These are phyloP conservation scores for Grus americana DNA, from an alignment of 2,113 vertebrate species.

Conservation along the genomic window DNA sequence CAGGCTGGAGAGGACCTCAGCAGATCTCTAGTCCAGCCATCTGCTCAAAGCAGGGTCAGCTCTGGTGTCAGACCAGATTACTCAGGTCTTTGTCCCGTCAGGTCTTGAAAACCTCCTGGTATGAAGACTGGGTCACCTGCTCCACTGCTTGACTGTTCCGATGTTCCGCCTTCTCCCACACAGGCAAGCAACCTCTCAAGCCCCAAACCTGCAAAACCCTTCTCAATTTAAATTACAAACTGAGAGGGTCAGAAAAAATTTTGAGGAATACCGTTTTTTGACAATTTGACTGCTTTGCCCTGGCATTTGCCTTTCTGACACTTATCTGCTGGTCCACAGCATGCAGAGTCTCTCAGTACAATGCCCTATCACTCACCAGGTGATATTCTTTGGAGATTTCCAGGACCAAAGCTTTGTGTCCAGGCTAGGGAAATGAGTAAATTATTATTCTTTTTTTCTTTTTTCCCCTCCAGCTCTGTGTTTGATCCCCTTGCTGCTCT, in stretches of 20 bases:
- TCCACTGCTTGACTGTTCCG: background rate
- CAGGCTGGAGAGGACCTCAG: background rate
- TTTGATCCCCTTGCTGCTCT: background rate
- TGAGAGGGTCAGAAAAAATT: background rate
- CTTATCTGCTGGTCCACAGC: background rate
- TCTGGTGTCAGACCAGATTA: background rate
- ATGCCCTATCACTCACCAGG: constrained; percentile 57
- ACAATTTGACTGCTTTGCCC: background rate
- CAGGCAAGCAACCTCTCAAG: background rate
- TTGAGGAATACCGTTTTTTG: background rate
- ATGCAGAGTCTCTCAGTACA: background rate
- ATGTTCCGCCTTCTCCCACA: background rate
- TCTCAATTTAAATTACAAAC: background rate
- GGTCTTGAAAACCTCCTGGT: background rate
- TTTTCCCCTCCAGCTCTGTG: background rate
- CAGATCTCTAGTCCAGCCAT: background rate
- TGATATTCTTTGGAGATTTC: constrained; percentile 82
- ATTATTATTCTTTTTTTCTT: background rate
- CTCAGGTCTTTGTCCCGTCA: background rate
- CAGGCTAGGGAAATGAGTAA: background rate
- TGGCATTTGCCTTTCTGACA: background rate
- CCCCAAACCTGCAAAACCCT: accelerated
- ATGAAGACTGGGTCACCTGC: background rate
- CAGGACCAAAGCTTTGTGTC: constrained; percentile 62
- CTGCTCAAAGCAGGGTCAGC: background rate